Base-by-base conservation (phyloP, 2,113 vertebrate genomes). In the Anhinga rufa region DNA sequence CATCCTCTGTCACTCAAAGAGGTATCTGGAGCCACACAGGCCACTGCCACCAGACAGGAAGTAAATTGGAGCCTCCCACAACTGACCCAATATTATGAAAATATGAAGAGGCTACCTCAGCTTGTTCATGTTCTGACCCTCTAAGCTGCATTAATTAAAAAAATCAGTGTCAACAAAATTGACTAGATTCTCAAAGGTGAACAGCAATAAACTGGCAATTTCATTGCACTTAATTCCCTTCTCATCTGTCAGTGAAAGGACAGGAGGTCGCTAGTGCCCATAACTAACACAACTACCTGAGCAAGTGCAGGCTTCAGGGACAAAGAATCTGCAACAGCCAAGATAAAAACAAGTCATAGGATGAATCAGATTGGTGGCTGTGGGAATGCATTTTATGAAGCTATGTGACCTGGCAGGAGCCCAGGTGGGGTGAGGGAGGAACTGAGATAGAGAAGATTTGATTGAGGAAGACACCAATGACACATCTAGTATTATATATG, bases 341-440 rank as follows among this genome's bases (percentile, higher is more conserved):
- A 92, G 78, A 81, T 57, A 88, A 95, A 82, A 93, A 71, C 4
- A 0, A 95, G 58, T 92, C 72, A 92, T 21, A 36, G 76, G 79
- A 92, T 96, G 94, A 96, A 93, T 96, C 92, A 97, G 72, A 49
- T 84, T 15, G 3, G 82, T 70, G 74, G 79, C 79, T 88, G 79
- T 90, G 89, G 42, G 87, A 97, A 94, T 68, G 75, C 70, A 92
- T 95, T 91, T 92, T 61, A 80, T 77, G 70, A 86, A 95, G 78
- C 49, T 92, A 46, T 89, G 75, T 79, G 83, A 89, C 64, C 78
- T 94, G 93, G 92, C 80, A 97, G 64, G 9, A 90, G 13, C 32
- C 82, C 89, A 94, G 81, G 8, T 72, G 38, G 60, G 28, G 34
- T 72, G n/a, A 90, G 29, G 46, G 13, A 95, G 66, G 42, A 88